Evolutionary conservation across 2,113 vertebrate species (phyloP), one percentile per base, ranked within the genome.

Genomic region (Dromaius novaehollandiae): DNA sequence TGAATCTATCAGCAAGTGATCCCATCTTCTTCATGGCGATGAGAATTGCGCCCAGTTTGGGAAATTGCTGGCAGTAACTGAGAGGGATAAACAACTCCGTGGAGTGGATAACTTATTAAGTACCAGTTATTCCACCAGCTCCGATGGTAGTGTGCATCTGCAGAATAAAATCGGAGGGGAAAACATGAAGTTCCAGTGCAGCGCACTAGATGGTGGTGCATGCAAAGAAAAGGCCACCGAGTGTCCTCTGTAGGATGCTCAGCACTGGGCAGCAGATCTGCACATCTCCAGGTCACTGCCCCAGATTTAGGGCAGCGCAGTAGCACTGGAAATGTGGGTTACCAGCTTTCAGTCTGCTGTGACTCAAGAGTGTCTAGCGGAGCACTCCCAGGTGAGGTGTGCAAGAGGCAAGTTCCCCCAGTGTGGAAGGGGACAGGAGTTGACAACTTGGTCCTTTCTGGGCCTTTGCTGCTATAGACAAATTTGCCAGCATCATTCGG

Each of bases 141-240:
- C 34, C 55, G 63, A 14, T 1, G 3, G 46, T 46, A 7, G 4
- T 36, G 40, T 60, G 71, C 60, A 60, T 25, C 1, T 13, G 50
- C 5, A 5, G 53, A 50, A 65, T 51, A 46, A 66, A 82, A 86
- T n/a, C 21, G 16, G 24, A 63, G 13, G 28, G 18, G 51, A 19
- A 65, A 55, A 5, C 1, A 3, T 88, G 93, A 93, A 82, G 46
- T 96, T 95, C 90, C 82, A 34, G 13, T 2, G 58, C 0, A 0
- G 16, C 81, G 55, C 96, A 38, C 93, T 94, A 96, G 96, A 61
- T 97, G 96, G 96, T 90, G 79, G 4, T 92, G 73, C 51, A 44
- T 50, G 55, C 95, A 92, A 95, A 95, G 86, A 5, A 81, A 92
- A 81, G 25, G 79, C 5, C 9, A 16, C 3, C 0, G 7, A 46